A percentile compares a stretch with the other conserved stretches of the same genome.
Conservation (phyloP, 1,140 invertebrate genomes). For the Druon quercuslanigerum region DNA sequence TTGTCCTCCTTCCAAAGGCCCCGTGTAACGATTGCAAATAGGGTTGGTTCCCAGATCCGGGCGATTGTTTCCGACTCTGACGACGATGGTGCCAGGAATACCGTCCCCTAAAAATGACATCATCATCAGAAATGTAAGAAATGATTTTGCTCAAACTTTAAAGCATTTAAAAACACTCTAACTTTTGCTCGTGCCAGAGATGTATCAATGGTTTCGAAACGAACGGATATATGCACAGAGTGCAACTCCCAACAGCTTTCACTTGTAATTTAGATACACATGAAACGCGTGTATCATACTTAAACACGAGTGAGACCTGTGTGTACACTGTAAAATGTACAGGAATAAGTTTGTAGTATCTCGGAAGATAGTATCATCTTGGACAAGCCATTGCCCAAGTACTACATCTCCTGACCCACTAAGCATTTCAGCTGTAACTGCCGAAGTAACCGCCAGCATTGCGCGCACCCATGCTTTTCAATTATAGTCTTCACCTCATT, state of each 20-base stretch:
- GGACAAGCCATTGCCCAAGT: slow-evolving; percentile 48
- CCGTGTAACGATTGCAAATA: slow-evolving; percentile 93
- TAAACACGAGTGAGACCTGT: slow-evolving; percentile 35
- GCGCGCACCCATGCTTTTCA: slow-evolving; percentile 43
- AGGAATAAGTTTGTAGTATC: slow-evolving; percentile 51
- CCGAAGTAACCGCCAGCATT: slow-evolving; percentile 43
- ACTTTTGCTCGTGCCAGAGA: neutral
- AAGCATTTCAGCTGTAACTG: slow-evolving; percentile 63
- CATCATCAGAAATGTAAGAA: neutral
- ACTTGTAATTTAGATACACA: slow-evolving; percentile 56
- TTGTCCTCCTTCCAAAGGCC: slow-evolving; percentile 90
- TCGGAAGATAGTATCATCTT: slow-evolving; percentile 62
- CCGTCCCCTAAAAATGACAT: slow-evolving; percentile 74
- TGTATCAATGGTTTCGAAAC: slow-evolving; percentile 41
- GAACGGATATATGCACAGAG: slow-evolving; percentile 42
- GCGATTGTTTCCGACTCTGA: slow-evolving; percentile 95
- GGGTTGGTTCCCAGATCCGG: slow-evolving; percentile 95
- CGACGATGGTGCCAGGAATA: slow-evolving; percentile 89
- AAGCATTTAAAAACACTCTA: neutral
- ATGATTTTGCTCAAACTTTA: neutral
- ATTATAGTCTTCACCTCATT: slow-evolving; percentile 58
- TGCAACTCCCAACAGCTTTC: slow-evolving; percentile 53
- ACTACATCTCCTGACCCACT: slow-evolving; percentile 64
- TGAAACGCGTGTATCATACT: slow-evolving; percentile 36
- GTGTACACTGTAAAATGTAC: neutral